Percentiles rank a stretch among this genome's conserved stretches.
phyloP scores from a whole-genome alignment of 2,888 invertebrate species.

The Blastobasis lacticolella region DNA sequence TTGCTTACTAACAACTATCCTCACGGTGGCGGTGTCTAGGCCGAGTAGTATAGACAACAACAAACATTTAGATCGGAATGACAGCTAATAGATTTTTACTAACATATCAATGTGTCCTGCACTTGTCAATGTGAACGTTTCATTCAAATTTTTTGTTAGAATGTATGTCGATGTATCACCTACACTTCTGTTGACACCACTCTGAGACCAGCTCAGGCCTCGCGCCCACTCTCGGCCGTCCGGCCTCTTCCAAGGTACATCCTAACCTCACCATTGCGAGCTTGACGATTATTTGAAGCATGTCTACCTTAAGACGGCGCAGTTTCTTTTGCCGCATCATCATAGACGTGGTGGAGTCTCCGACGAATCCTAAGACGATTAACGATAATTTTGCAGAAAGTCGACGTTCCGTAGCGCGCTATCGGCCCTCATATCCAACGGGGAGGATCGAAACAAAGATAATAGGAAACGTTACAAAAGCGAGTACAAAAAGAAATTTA shows the following conservation, averaged over 20 bases:
- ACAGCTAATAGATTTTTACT: slow-evolving; percentile 59
- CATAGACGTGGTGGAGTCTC: slow-evolving; percentile 35
- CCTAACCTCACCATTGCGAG: slow-evolving; percentile 70
- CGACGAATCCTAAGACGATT: slow-evolving; percentile 63
- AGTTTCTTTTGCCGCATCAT: slow-evolving; percentile 68
- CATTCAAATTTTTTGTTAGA: slow-evolving; percentile 64
- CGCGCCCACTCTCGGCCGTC: slow-evolving; percentile 45
- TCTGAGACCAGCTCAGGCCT: slow-evolving; percentile 33
- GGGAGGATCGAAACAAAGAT: slow-evolving; percentile 77
- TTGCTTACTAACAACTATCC: slow-evolving; percentile 58
- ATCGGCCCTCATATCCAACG: slow-evolving; percentile 74
- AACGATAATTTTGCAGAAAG: slow-evolving; percentile 74
- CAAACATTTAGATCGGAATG: slow-evolving; percentile 65
- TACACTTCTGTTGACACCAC: slow-evolving; percentile 53
- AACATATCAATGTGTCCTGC: slow-evolving; percentile 51
- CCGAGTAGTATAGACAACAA: slow-evolving; percentile 60
- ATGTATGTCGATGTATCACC: slow-evolving; percentile 71
- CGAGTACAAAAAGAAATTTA: slow-evolving; percentile 88
- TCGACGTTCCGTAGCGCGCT: slow-evolving; percentile 75
- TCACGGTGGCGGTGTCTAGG: slow-evolving; percentile 71
- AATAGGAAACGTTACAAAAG: slow-evolving; percentile 81
- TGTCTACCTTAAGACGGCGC: slow-evolving; percentile 69
- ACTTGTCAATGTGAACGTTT: slow-evolving; percentile 63
- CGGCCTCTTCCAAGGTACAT: slow-evolving; percentile 63
- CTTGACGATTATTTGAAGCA: slow-evolving; percentile 71